Evolutionary conservation across 1,140 invertebrate species (phyloP), one percentile per base, ranked within the genome.

Genomic region (Drosophila grimshawi): DNA sequence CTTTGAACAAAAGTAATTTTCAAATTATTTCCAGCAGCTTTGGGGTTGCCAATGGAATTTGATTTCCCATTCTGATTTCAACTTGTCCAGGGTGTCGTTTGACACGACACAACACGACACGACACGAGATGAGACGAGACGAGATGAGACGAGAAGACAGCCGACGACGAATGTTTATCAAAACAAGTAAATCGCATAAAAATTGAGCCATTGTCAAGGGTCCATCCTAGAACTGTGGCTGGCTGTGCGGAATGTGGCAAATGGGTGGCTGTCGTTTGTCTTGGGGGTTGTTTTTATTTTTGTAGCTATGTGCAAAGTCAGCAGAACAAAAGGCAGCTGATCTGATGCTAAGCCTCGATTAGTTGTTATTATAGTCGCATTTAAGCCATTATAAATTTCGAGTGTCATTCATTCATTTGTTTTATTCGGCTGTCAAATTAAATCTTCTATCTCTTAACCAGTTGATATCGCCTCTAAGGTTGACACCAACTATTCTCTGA

Each of bases 111-210:
- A 11, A 59, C n/a, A 71, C 66, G 52, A 71, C 7, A 48, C 52
- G 11, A 55, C 2, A 27, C 45, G 30, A 57, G 49, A 53, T 19
- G 19, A 56, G 37, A 19, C 1, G 19, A 60, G 19, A 43, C 5
- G 39, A 43, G 49, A 48, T 41, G 48, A 41, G 32, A 74, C 27
- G n/a, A 53, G n/a, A 11, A 53, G 66, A 66, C 53, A 57, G 33
- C 8, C 55, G 59, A 80, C 79, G 74, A 77, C 69, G 78, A 86
- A 64, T 85, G 74, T 80, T 89, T 88, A 88, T 89, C 83, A 80
- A 80, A 86, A 83, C 83, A 86, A 88, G 80, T 62, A 86, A 86
- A 86, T 86, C 83, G 76, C 83, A 86, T 88, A 82, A 86, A 86
- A 86, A 88, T 88, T 88, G 83, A 86, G 83, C 83, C 83, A 86